Evolutionary conservation across 2,113 vertebrate genomes (phyloP).

Genomic region (Tetrao urogallus): DNA sequence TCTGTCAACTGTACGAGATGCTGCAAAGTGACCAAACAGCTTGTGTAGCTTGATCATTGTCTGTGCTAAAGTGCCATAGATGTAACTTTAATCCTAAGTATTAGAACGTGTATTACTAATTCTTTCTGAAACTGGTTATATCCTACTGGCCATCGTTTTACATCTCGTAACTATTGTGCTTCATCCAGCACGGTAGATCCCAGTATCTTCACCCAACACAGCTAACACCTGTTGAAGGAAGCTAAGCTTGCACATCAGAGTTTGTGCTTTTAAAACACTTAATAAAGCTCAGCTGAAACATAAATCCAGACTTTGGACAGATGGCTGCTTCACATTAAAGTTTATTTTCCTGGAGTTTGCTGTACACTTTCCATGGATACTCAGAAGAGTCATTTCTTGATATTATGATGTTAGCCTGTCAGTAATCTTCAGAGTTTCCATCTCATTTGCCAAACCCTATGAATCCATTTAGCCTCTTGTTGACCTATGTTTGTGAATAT

Average conservation of each 20-base stretch:
- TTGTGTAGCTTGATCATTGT: background rate
- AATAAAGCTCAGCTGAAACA: background rate
- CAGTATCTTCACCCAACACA: background rate
- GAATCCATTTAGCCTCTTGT: slow-evolving; percentile 56
- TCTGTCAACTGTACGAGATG: background rate
- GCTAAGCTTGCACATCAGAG: background rate
- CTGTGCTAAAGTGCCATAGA: background rate
- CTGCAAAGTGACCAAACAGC: background rate
- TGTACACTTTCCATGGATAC: slow-evolving; percentile 55
- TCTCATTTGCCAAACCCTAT: slow-evolving; percentile 44
- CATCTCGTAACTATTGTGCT: background rate
- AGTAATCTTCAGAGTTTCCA: slow-evolving; percentile 61
- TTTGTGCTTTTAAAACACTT: background rate
- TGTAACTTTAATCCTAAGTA: background rate
- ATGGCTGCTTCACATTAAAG: background rate
- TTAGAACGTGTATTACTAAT: background rate
- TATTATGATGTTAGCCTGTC: slow-evolving; percentile 35
- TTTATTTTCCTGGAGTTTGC: slow-evolving; percentile 53
- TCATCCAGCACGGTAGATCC: background rate
- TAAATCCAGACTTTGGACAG: slow-evolving; percentile 24
- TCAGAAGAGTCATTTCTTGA: slow-evolving; percentile 54
- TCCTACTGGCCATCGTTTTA: background rate
- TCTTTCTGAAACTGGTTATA: background rate
- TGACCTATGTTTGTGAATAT: slow-evolving; percentile 59
- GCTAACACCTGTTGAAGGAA: slow-evolving; percentile 4